Evolutionary conservation across 2,113 vertebrate species (phyloP).

Genomic region (Buteo buteo): DNA sequence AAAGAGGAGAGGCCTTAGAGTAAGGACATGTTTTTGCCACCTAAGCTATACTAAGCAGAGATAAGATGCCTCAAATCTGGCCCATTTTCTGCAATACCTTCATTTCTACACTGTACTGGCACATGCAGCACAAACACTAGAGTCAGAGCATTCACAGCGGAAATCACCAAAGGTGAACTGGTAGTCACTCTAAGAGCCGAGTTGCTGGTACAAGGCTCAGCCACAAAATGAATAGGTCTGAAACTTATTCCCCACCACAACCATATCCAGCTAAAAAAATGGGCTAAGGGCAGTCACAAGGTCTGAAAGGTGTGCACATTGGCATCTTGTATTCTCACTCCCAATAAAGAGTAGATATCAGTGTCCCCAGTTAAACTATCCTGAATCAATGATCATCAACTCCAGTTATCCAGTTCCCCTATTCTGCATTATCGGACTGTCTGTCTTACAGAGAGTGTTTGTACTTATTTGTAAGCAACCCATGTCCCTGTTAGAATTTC

Average conservation of each 20-base stretch:
- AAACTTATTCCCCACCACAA: background rate
- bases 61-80: background rate
- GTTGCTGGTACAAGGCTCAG: background rate
- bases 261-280: background rate
- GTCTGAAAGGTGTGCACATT: background rate
- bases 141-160: background rate
- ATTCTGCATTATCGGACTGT: background rate
- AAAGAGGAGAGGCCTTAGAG: background rate
- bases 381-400: background rate
- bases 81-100: background rate
- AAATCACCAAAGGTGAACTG: background rate
- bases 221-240: background rate
- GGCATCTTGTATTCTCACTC: background rate
- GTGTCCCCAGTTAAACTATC: background rate
- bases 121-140: background rate
- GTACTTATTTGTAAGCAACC: background rate
- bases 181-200: background rate
- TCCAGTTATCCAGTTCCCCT: background rate
- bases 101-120: background rate
- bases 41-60: background rate
- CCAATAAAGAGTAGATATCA: background rate
- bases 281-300: background rate
- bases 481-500: background rate
- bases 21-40: background rate
- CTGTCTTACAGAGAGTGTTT: background rate